phyloP scores from a whole-genome alignment of 2,113 vertebrate species.

The Cricetomys ansorgei region DNA sequence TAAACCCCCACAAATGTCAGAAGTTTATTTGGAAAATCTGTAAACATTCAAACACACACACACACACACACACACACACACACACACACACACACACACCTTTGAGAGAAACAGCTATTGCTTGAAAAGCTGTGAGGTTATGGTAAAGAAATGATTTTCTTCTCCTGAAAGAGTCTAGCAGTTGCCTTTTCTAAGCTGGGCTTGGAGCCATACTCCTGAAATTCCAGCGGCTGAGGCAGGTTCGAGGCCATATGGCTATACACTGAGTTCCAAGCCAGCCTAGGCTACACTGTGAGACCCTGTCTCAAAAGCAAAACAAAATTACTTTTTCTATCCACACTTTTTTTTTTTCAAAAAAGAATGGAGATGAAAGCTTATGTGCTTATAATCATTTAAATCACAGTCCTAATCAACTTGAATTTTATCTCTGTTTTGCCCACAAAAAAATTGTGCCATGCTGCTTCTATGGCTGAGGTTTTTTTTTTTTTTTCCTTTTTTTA shows the following conservation, averaged over 20 bases:
- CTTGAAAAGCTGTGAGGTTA: conserved; percentile 33
- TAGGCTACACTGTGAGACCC: neutral
- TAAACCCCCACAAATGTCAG: neutral
- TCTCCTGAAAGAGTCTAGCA: neutral
- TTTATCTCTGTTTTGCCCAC: conserved; percentile 77
- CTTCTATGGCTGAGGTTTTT: conserved; percentile 69
- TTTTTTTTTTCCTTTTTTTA: conserved; percentile 66
- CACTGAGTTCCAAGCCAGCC: neutral
- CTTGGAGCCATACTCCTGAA: neutral
- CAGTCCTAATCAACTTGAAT: conserved; percentile 54
- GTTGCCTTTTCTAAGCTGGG: neutral
- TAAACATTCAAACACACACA: neutral
- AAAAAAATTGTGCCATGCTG: conserved; percentile 77
- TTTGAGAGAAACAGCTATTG: neutral
- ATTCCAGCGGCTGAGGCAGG: neutral
- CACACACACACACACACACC: neutral
- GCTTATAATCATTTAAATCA: conserved; percentile 65
- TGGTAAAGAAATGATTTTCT: conserved; percentile 50
- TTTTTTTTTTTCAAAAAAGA: conserved; percentile 51
- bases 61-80: neutral
- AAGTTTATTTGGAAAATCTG: neutral
- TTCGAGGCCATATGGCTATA: neutral
- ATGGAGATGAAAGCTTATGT: conserved; percentile 56
- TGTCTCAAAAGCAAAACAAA: neutral
- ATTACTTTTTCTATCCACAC: conserved; percentile 47